phyloP scores from a whole-genome alignment of 2,797 vertebrate genomes.

The Percopsis omiscomaycus region DNA sequence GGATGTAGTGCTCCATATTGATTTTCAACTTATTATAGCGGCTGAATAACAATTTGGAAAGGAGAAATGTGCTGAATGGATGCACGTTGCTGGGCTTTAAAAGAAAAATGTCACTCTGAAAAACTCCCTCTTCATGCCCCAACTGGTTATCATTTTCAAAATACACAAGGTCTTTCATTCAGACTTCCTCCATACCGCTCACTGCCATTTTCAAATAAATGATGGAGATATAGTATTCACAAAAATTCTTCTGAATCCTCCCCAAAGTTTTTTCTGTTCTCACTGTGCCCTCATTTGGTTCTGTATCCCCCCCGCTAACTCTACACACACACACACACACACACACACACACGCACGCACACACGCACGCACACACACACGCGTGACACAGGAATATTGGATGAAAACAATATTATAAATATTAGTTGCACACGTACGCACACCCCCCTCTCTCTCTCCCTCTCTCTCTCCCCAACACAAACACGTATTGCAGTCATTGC shows the following conservation, averaged over 20 bases:
- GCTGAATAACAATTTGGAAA: no score
- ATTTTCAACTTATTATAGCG: no score
- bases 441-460: not conserved
- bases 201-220: constrained; percentile 40
- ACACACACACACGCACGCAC: constrained; percentile 1
- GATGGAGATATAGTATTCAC: constrained; percentile 25
- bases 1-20: not conserved
- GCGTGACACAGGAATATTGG: not conserved
- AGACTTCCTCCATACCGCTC: constrained; percentile 25
- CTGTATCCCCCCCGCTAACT: no score
- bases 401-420: constrained; percentile 15
- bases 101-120: no score
- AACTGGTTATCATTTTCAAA: constrained; percentile 19
- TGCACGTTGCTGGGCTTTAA: no score
- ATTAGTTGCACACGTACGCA: not conserved
- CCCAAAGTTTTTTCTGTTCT: constrained; percentile 44
- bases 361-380: not conserved
- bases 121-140: not conserved
- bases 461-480: not conserved
- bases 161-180: constrained; percentile 29
- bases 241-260: constrained; percentile 41
- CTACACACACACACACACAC: not conserved
- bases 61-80: no score
- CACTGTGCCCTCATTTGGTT: constrained; percentile 42
- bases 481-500: constrained; percentile 11